Conservation (phyloP, 2,797 vertebrate species). For the Clarias pachynema region DNA sequence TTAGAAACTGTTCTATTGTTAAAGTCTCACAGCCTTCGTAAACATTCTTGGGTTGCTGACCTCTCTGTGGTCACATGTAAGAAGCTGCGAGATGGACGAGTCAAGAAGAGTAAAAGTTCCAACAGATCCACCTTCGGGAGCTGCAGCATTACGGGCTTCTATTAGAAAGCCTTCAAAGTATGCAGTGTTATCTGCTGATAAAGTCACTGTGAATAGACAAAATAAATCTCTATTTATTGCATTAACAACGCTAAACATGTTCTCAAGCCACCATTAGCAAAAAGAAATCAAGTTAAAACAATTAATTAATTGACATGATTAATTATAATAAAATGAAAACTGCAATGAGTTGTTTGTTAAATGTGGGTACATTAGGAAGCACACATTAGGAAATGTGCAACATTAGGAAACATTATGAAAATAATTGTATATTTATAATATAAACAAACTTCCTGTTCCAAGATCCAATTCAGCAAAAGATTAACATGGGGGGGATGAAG, state of each 20-base stretch:
- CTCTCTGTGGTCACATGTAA: constrained; percentile 73
- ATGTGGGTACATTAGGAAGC: neutral
- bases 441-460: neutral
- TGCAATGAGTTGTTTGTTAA: neutral
- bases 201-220: constrained; percentile 69
- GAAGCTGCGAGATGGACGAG: constrained; percentile 73
- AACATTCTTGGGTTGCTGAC: constrained; percentile 60
- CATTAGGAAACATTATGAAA: too few species aligned
- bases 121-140: constrained; percentile 62
- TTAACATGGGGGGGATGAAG: neutral
- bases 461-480: neutral
- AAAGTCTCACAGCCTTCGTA: neutral
- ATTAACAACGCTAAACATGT: neutral
- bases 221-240: constrained; percentile 25
- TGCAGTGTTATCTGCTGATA: constrained; percentile 63
- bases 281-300: neutral
- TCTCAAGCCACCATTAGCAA: neutral
- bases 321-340: too few species aligned
- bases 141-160: constrained; percentile 75
- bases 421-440: neutral
- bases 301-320: neutral
- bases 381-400: too few species aligned
- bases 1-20: too few species aligned
- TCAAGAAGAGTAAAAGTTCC: constrained; percentile 77
- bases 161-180: constrained; percentile 84